phyloP scores from a whole-genome alignment of 1,140 invertebrate genomes.

The Ostrea denselamellosa region DNA sequence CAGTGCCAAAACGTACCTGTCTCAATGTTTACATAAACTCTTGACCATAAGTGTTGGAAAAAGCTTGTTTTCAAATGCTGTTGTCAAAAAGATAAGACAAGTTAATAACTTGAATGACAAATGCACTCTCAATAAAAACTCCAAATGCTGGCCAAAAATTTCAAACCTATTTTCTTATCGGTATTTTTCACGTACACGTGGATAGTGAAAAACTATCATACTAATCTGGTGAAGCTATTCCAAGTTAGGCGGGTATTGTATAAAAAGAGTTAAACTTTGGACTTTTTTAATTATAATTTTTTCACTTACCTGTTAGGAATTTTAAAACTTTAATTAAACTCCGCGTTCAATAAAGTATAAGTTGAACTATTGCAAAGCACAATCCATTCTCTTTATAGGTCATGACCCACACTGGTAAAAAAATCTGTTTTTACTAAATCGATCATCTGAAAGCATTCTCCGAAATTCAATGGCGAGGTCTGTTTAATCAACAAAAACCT shows the following conservation, averaged over 20 bases:
- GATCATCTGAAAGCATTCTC: slow-evolving; percentile 11
- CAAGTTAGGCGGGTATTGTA: not conserved
- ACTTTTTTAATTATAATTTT: not conserved
- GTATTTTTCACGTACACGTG: not conserved
- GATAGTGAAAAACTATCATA: not conserved
- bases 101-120: too few relatives aligned
- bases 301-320: slow-evolving; percentile 24
- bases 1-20: not conserved
- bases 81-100: too few relatives aligned
- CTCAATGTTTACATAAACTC: not conserved
- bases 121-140: too few relatives aligned
- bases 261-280: not conserved
- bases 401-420: not conserved
- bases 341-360: not conserved
- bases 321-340: slow-evolving; percentile 3
- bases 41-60: not conserved
- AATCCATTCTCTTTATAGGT: slow-evolving; percentile 6
- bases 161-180: not conserved
- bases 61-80: not conserved
- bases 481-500: slow-evolving; percentile 11
- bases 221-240: not conserved
- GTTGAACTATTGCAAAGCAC: not conserved
- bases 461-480: not conserved
- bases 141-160: not conserved
- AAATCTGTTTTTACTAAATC: slow-evolving; percentile 18